Base-by-base conservation (phyloP, 35 echinoderm and acorn worm genomes). In the Anneissia japonica region DNA sequence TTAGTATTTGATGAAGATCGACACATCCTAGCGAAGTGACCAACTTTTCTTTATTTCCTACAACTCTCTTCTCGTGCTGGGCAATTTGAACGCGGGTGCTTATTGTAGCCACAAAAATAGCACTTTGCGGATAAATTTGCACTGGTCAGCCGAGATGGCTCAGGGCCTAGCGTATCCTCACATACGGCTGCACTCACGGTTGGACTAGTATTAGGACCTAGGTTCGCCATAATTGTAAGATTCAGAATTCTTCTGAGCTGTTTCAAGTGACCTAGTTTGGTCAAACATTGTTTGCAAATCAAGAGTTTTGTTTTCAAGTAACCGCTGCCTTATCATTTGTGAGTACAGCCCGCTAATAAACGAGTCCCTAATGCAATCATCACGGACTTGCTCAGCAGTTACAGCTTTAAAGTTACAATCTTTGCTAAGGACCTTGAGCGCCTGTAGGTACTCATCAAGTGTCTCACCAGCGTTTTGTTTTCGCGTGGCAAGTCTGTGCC, bases 341-440 rank as follows among this genome's bases (percentile, higher is more conserved):
- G 82, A 84, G 19, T 72, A 16, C 0, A 84, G 72, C 26, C 82
- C 82, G 72, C 43, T 72, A 12, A 84, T 84, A 55, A 84, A 84
- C 82, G 82, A 84, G 56, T 84, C 82, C 32, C 82, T 46, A 30
- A 83, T 84, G 34, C 72, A 84, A 35, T 84, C 82, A 76, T 76
- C 74, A 76, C 74, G 82, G 82, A 64, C 35, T 74, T 72, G 14
- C 23, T 64, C 46, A 2, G 82, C 82, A 31, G 82, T 72, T 5
- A 84, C 45, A 0, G 82, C 82, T 33, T 56, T 84, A 23, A 84
- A 84, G n/a, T 84, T 72, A 37, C 84, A 85, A 0, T 75, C 84
- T 37, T 85, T 85, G 45, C 64, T 39, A 32, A 85, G 72, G 19
- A 75, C 56, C 36, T 85, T 85, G 0, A 85, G 84, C 13, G 84